A percentile compares a stretch with the other conserved stretches of the same genome.
These are phyloP conservation scores for Leucophora obtusa DNA, from an alignment of 2,888 invertebrate genomes.

Conservation along the genomic window DNA sequence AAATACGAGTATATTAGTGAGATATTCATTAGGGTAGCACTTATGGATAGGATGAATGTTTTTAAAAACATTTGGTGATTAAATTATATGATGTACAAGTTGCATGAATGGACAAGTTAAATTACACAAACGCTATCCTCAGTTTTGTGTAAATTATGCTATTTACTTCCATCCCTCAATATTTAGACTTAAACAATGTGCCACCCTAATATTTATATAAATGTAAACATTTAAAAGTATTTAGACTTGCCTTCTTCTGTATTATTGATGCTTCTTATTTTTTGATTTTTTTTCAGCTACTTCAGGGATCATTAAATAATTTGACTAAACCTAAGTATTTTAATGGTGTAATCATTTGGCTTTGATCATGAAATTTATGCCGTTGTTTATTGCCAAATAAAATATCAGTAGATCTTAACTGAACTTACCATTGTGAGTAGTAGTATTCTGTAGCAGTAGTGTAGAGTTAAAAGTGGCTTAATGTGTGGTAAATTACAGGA, in stretches of 20 bases:
- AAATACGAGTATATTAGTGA: not conserved
- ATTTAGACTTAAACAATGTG: not conserved
- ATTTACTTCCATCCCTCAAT: too few species aligned
- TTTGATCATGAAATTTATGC: conserved; percentile 62
- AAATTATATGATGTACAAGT: too few species aligned
- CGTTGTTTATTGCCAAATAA: conserved; percentile 8
- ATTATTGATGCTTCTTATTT: not conserved
- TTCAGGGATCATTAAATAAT: conserved; percentile 40
- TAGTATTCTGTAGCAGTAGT: not conserved
- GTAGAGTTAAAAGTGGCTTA: conserved; percentile 40
- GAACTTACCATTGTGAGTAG: not conserved
- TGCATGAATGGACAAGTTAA: too few species aligned
- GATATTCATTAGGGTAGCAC: not conserved
- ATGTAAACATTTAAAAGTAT: too few species aligned
- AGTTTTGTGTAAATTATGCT: too few species aligned
- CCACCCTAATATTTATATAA: not conserved
- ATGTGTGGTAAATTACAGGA: conserved; percentile 55
- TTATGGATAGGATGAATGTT: too few species aligned
- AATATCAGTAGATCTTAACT: conserved; percentile 37
- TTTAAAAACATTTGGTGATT: too few species aligned
- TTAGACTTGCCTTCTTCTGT: conserved; percentile 24
- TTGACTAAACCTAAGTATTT: not conserved
- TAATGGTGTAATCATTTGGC: conserved; percentile 52
- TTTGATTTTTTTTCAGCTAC: conserved; percentile 2
- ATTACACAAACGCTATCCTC: too few species aligned